Percentiles rank a stretch among this genome's conserved stretches.
Conservation (phyloP, 2,797 vertebrate genomes). For the Sebastes reedi region DNA sequence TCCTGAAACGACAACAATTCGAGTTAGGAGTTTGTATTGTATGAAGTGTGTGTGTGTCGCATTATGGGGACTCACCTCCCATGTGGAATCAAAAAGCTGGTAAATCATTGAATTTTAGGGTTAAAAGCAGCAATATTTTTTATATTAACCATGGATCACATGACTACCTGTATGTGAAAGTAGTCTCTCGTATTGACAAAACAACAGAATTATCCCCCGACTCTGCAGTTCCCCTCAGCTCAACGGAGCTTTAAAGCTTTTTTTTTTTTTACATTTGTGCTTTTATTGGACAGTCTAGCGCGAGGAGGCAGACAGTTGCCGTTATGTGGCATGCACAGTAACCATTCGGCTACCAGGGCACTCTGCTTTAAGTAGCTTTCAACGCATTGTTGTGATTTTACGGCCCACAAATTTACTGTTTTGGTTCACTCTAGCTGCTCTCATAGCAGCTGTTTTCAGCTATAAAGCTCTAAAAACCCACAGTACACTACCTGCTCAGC, state of each 20-base stretch:
- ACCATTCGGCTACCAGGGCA: neutral
- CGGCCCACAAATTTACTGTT: too few relatives aligned
- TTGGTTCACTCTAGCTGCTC: too few relatives aligned
- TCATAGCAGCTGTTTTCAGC: too few relatives aligned
- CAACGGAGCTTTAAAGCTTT: neutral
- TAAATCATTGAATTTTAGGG: neutral
- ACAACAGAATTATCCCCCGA: too few relatives aligned
- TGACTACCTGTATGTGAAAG: neutral
- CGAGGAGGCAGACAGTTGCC: neutral
- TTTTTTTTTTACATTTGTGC: neutral
- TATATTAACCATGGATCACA: neutral
- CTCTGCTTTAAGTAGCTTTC: neutral
- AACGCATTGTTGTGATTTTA: neutral
- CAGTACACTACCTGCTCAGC: too few relatives aligned
- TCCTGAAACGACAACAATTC: slow-evolving; percentile 75
- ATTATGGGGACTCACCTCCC: neutral
- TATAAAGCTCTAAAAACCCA: too few relatives aligned
- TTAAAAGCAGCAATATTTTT: neutral
- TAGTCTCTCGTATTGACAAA: too few relatives aligned
- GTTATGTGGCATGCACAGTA: neutral
- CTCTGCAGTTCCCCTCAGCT: too few relatives aligned
- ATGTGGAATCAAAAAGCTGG: neutral
- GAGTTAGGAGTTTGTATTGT: neutral
- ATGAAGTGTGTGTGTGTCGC: neutral
- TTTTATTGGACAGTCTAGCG: neutral